Evolutionary conservation across 1,140 invertebrate genomes (phyloP).

Genomic region (Conus ventricosus): DNA sequence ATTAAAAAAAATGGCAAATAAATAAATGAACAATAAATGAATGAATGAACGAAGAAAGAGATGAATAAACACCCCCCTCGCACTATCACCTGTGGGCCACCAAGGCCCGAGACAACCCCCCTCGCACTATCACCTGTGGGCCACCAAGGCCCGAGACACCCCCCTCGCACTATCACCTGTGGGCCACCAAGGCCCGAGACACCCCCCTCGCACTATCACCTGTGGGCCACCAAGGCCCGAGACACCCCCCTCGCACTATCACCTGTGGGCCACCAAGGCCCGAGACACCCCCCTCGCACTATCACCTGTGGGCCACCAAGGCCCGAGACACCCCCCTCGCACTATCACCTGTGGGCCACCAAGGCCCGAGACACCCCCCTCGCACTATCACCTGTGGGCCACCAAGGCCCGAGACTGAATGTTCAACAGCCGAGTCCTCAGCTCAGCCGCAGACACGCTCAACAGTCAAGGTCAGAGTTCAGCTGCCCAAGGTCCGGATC

Average conservation of each 20-base stretch:
- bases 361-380: neutral
- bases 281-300: neutral
- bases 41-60: neutral
- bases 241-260: neutral
- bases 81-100: neutral
- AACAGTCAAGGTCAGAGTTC: slow-evolving; percentile 53
- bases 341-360: neutral
- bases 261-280: neutral
- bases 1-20: neutral
- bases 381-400: neutral
- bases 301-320: neutral
- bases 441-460: slow-evolving; percentile 40
- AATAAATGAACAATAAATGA: neutral
- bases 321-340: neutral
- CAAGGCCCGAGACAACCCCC: neutral
- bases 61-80: neutral
- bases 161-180: neutral
- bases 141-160: neutral
- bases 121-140: neutral
- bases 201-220: neutral
- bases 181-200: neutral
- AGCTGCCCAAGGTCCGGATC: slow-evolving; percentile 47
- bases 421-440: slow-evolving; percentile 21
- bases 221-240: neutral
- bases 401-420: slow-evolving; percentile 16